Conservation (phyloP, 2,797 vertebrate genomes). For the Manis pentadactyla region DNA sequence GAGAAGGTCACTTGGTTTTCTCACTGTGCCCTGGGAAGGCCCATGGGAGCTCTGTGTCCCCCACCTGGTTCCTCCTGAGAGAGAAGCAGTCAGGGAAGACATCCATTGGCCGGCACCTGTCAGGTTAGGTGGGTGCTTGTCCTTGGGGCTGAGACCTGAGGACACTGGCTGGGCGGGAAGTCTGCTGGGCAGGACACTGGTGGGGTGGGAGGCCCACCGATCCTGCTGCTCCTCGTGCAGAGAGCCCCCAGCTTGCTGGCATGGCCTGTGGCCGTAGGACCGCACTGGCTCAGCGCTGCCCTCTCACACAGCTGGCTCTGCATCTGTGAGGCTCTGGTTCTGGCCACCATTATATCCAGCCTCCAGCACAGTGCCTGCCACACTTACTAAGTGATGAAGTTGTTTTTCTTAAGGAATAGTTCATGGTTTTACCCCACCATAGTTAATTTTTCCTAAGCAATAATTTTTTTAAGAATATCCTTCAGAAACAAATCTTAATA, state of each 20-base stretch:
- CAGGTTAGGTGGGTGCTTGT: background rate
- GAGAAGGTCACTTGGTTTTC: background rate
- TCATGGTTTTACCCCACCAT: background rate
- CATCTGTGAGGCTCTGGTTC: background rate
- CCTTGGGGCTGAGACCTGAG: accelerated
- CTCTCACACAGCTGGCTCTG: background rate
- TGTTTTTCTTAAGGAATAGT: background rate
- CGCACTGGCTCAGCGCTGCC: background rate
- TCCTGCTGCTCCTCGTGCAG: background rate
- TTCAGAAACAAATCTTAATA: background rate
- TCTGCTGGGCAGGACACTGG: background rate
- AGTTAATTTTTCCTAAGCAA: background rate
- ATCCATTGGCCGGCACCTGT: accelerated
- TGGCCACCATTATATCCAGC: background rate
- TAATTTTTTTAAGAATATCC: background rate
- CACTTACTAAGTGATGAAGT: accelerated
- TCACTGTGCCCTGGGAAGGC: background rate
- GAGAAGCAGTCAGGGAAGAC: background rate
- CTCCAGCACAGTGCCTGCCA: background rate
- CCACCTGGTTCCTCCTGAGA: background rate
- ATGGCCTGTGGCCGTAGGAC: accelerated
- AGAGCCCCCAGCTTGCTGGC: background rate
- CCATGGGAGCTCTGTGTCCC: background rate
- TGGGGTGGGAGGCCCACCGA: background rate
- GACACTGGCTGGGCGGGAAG: too few relatives aligned